Evolutionary conservation across 2,113 vertebrate species (phyloP).

Genomic region (Erinaceus europaeus): DNA sequence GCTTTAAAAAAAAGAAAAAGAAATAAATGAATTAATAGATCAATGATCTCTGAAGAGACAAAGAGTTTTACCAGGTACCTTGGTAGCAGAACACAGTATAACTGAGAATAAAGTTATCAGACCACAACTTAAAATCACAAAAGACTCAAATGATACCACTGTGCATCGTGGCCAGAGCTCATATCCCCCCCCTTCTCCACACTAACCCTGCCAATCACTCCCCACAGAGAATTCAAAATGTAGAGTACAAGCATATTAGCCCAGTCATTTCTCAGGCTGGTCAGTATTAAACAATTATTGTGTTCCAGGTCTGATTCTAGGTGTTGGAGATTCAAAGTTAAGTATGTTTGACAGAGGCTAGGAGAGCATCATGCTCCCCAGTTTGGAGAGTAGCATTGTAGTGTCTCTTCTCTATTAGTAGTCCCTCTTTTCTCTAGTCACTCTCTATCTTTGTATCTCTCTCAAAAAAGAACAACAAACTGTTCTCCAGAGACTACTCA

Average conservation of each 20-base stretch:
- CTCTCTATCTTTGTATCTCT: no score
- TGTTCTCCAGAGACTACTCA: no score
- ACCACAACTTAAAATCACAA: neutral
- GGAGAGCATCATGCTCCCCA: no score
- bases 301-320: neutral
- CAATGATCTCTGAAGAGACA: neutral
- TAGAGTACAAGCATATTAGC: neutral
- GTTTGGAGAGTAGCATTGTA: no score
- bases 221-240: neutral
- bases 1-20: neutral
- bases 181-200: neutral
- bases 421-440: no score
- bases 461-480: no score
- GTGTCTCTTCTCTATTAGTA: no score
- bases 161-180: neutral
- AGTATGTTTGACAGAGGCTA: neutral
- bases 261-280: neutral
- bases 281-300: neutral
- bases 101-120: neutral
- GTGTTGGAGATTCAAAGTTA: neutral
- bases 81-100: neutral
- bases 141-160: neutral
- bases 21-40: neutral
- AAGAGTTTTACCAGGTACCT: neutral
- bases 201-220: neutral